These are phyloP conservation scores for Conomelus anceps DNA, from an alignment of 2,888 invertebrate genomes.

Conservation along the genomic window DNA sequence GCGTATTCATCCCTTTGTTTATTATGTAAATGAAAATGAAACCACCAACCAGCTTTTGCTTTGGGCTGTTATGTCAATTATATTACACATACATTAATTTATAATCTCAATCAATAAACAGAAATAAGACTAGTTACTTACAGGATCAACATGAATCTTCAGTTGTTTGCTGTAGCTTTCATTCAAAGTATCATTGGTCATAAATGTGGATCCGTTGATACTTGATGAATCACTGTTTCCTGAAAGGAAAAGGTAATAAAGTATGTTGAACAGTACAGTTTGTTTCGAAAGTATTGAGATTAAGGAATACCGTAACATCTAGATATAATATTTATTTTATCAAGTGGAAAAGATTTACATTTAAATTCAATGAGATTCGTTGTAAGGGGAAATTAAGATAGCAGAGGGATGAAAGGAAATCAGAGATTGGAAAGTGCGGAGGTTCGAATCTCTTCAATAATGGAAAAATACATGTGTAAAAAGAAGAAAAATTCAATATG, in stretches of 20 bases:
- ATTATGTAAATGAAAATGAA: neutral
- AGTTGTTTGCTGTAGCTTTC: constrained; percentile 49
- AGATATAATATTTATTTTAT: no score
- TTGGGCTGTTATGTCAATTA: neutral
- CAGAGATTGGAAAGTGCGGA: no score
- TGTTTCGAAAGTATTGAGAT: no score
- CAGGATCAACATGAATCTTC: constrained; percentile 62
- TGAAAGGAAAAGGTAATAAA: constrained; percentile 31
- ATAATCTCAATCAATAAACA: constrained; percentile 12
- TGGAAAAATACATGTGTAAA: no score
- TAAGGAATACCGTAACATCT: no score
- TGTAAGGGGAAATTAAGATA: no score
- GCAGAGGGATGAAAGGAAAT: no score
- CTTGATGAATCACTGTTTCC: constrained; percentile 39
- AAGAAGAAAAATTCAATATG: no score
- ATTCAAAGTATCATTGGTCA: constrained; percentile 33
- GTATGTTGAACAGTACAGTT: neutral
- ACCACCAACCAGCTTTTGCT: no score
- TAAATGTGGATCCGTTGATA: constrained; percentile 36
- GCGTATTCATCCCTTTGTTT: neutral
- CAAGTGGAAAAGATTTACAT: no score
- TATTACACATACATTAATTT: neutral
- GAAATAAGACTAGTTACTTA: constrained; percentile 43
- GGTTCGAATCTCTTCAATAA: no score
- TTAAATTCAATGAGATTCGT: no score